These are phyloP conservation scores for Hypolimnas misippus DNA, from an alignment of 2,888 invertebrate species.

Conservation along the genomic window DNA sequence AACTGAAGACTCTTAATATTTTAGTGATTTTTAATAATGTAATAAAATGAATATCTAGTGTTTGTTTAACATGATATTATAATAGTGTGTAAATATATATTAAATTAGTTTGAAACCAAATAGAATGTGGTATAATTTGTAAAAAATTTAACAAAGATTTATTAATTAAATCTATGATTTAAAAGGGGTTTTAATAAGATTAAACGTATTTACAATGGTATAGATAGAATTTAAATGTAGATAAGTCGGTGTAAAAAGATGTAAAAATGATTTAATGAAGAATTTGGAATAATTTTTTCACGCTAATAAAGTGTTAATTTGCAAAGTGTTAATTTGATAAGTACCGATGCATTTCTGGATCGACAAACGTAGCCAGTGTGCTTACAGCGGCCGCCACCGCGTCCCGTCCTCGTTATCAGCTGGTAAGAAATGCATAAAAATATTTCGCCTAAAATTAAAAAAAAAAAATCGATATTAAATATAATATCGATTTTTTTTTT, in stretches of 20 bases:
- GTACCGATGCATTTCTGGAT: slow-evolving; percentile 93
- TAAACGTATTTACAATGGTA: slow-evolving; percentile 1
- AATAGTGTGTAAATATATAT: slow-evolving; percentile 14
- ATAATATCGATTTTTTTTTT: too few relatives aligned
- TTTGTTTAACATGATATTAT: slow-evolving; percentile 2
- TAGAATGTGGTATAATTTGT: slow-evolving; percentile 6
- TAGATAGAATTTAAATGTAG: neutral
- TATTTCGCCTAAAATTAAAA: neutral
- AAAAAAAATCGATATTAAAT: too few relatives aligned
- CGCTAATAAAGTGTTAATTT: slow-evolving; percentile 15
- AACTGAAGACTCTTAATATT: slow-evolving; percentile 14
- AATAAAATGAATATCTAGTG: slow-evolving; percentile 11
- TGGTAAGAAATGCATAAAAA: slow-evolving; percentile 55
- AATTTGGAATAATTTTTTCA: slow-evolving; percentile 11
- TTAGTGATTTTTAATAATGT: slow-evolving; percentile 6
- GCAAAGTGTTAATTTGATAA: slow-evolving; percentile 41
- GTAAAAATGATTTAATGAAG: slow-evolving; percentile 17
- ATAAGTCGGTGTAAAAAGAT: slow-evolving; percentile 8
- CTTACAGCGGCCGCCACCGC: slow-evolving; percentile 88
- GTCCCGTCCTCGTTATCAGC: slow-evolving; percentile 87
- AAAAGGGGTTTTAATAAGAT: neutral
- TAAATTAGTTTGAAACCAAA: neutral
- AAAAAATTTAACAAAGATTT: slow-evolving; percentile 1
- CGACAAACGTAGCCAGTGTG: slow-evolving; percentile 92
- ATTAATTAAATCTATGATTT: neutral